These are phyloP conservation scores for Salarias fasciatus DNA, from an alignment of 2,797 vertebrate genomes.

Conservation along the genomic window DNA sequence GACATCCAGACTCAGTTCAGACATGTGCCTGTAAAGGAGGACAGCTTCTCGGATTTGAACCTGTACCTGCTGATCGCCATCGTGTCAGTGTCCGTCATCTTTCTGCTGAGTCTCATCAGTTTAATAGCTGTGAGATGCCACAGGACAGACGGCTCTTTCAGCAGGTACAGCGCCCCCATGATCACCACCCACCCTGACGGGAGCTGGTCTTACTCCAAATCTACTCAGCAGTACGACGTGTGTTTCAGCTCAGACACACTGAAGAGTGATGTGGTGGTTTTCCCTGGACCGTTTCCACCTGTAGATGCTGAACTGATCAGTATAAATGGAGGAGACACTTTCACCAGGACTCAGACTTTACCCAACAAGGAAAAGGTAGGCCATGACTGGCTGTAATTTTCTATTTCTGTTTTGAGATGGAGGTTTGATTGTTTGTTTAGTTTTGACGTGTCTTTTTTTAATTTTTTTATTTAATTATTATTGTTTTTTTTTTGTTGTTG, in stretches of 20 bases:
- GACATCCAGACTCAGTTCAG: conserved; percentile 55
- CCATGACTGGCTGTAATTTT: too few species aligned
- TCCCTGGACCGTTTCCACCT: conserved; percentile 47
- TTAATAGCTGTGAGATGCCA: conserved; percentile 67
- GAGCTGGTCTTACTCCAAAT: conserved; percentile 73
- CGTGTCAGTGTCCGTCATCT: conserved; percentile 65
- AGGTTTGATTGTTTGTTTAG: too few species aligned
- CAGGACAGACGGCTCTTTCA: conserved; percentile 55
- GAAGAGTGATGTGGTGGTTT: conserved; percentile 67
- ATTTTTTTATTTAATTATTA: too few species aligned
- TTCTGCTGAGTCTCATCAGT: conserved; percentile 67
- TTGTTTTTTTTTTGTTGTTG: too few species aligned
- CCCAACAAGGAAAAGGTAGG: conserved; percentile 51
- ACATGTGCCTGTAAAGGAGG: conserved; percentile 57
- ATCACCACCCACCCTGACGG: conserved; percentile 75
- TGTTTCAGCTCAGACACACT: conserved; percentile 70
- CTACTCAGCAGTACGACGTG: conserved; percentile 61
- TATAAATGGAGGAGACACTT: conserved; percentile 67
- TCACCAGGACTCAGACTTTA: conserved; percentile 66
- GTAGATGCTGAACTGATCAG: conserved; percentile 69
- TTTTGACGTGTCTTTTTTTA: too few species aligned
- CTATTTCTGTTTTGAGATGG: too few species aligned
- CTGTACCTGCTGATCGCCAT: conserved; percentile 72
- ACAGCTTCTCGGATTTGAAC: conserved; percentile 67
- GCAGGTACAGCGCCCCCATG: conserved; percentile 47